Evolutionary conservation across 2,113 vertebrate genomes (phyloP).

Genomic region (Sitta europaea): DNA sequence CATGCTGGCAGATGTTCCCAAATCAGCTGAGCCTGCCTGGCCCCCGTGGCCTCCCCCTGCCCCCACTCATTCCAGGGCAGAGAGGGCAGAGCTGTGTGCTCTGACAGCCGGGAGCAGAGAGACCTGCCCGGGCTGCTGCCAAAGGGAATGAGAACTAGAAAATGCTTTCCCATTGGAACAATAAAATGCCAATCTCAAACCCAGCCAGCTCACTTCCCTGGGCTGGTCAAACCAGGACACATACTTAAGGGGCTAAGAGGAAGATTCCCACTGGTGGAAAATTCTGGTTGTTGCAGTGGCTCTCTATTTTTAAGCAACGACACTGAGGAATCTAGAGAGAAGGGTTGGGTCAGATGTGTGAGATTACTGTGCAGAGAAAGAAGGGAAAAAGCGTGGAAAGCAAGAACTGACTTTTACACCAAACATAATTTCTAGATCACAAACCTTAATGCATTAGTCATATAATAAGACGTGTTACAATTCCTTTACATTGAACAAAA

Average conservation of each 20-base stretch:
- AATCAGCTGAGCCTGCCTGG: too few relatives aligned
- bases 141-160: too few relatives aligned
- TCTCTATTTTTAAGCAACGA: background rate
- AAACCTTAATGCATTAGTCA: background rate
- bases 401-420: background rate
- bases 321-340: background rate
- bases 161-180: too few relatives aligned
- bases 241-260: background rate
- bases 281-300: background rate
- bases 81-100: too few relatives aligned
- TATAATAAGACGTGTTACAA: background rate
- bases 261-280: background rate
- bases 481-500: background rate
- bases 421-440: background rate
- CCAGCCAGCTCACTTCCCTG: too few relatives aligned
- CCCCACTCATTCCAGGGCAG: too few relatives aligned
- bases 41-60: too few relatives aligned
- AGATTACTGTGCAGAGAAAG: background rate
- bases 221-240: too few relatives aligned
- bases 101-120: too few relatives aligned
- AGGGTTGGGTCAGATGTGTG: background rate
- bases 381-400: background rate
- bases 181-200: too few relatives aligned
- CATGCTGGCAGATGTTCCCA: too few relatives aligned
- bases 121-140: too few relatives aligned